phyloP scores from a whole-genome alignment of 1,140 invertebrate species.

The Dinothrombium tinctorium region DNA sequence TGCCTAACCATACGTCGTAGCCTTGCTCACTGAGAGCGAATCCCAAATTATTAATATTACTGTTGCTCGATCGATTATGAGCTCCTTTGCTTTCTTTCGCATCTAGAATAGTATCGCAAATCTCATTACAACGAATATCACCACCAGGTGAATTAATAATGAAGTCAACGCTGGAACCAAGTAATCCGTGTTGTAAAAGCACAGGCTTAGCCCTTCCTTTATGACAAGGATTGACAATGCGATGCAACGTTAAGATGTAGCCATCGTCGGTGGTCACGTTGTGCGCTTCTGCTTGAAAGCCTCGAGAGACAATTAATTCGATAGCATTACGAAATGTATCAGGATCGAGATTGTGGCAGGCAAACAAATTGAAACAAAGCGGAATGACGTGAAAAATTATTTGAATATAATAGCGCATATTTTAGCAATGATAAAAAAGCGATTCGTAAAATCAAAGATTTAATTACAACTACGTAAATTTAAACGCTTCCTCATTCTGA shows the following conservation, averaged over 20 bases:
- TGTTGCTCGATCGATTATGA: not conserved
- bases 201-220: slow-evolving; percentile 25
- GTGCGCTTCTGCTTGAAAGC: slow-evolving; percentile 8
- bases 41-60: not conserved
- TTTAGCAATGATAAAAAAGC: no score
- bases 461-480: no score
- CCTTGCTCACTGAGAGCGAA: slow-evolving; percentile 8
- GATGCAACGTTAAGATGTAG: slow-evolving; percentile 5
- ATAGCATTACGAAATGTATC: not conserved
- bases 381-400: no score
- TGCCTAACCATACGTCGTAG: slow-evolving; percentile 21
- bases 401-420: no score
- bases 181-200: slow-evolving; percentile 44
- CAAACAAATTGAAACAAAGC: no score
- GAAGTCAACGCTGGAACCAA: slow-evolving; percentile 32
- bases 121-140: not conserved
- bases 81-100: not conserved
- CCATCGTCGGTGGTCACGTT: slow-evolving; percentile 9
- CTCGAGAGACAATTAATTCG: slow-evolving; percentile 9
- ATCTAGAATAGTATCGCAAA: not conserved
- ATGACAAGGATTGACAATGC: slow-evolving; percentile 12
- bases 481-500: no score
- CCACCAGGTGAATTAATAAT: slow-evolving; percentile 1
- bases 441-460: no score
- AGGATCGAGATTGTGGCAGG: not conserved